Evolutionary conservation across 2,113 vertebrate species (phyloP), one percentile per base, ranked within the genome.

Genomic region (Ciconia stormi): DNA sequence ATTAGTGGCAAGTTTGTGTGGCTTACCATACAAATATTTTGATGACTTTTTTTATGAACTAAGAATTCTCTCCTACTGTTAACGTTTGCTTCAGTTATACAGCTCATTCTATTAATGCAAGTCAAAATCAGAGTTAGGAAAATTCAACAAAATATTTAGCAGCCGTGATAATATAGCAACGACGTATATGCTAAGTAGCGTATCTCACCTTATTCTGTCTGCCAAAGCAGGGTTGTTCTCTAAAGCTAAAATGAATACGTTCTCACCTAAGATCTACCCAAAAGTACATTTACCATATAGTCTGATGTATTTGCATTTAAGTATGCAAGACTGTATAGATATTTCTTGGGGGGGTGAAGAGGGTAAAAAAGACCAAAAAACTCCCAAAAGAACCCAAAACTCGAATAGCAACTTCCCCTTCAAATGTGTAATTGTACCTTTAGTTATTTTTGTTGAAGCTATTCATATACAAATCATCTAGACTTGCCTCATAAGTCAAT

Each of bases 101-200:
- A 66, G 4, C 10, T 92, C 2, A 30, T 44, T 76, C 32, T 55
- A 10, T 59, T 55, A 69, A 49, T 65, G 32, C 25, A 76, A 38
- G 29, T 80, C 20, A 81, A 71, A 77, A 62, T 29, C 44, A 27
- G 53, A 86, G 4, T 67, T 77, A 40, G 47, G 13, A 55, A 94
- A 71, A 89, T 42, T 29, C 29, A 94, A 15, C 25, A 34, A 82
- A 81, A 44, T 83, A 32, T 46, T 78, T 81, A 67, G 49, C 21
- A 65, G 36, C 40, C 3, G 1, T 62, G 30, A 13, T 77, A 52
- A 14, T 21, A 42, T 5, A 81, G 20, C 27, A 58, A 3, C 76
- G 66, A 20, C 46, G 6, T 58, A 13, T 44, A 50, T 1, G 0
- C 29, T 21, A 12, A 47, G 23, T 36, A 55, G 25, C 0, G 0